These are phyloP conservation scores for Acomys russatus DNA, from an alignment of 2,797 vertebrate genomes.

Conservation along the genomic window DNA sequence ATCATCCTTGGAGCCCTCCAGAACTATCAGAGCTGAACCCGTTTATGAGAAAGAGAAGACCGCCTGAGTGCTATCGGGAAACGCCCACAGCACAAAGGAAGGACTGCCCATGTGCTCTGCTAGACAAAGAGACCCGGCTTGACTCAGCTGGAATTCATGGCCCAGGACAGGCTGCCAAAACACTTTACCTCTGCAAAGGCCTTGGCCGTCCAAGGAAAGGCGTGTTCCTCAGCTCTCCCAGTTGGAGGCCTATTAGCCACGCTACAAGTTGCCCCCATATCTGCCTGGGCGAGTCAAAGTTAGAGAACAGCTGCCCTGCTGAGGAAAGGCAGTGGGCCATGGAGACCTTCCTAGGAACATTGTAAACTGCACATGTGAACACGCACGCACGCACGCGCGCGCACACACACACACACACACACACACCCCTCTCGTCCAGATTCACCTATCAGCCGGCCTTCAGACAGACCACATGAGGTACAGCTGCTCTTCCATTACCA, in stretches of 20 bases:
- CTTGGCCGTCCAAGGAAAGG: not conserved
- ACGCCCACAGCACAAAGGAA: not conserved
- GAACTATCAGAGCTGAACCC: slow-evolving; percentile 1
- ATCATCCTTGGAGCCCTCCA: not conserved
- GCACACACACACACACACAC: not conserved
- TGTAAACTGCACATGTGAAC: slow-evolving; percentile 29
- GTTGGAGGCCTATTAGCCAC: not conserved
- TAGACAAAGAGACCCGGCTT: not conserved
- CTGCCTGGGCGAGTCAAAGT: not conserved
- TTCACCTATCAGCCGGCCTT: not conserved
- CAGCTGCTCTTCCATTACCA: slow-evolving; percentile 19
- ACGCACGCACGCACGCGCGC: not conserved
- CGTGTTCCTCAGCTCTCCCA: not conserved
- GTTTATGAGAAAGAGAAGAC: not conserved
- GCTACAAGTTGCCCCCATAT: not conserved
- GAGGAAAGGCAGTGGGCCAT: slow-evolving; percentile 34
- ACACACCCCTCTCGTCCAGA: not conserved
- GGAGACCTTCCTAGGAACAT: not conserved
- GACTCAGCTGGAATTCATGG: rapidly evolving
- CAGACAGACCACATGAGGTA: slow-evolving; percentile 44
- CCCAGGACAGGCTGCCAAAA: not conserved
- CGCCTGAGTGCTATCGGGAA: not conserved
- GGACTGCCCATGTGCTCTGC: rapidly evolving
- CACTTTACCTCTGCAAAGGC: not conserved
- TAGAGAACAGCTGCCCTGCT: not conserved